Evolutionary conservation across 1,140 invertebrate species (phyloP).

Genomic region (Helicoverpa armigera): DNA sequence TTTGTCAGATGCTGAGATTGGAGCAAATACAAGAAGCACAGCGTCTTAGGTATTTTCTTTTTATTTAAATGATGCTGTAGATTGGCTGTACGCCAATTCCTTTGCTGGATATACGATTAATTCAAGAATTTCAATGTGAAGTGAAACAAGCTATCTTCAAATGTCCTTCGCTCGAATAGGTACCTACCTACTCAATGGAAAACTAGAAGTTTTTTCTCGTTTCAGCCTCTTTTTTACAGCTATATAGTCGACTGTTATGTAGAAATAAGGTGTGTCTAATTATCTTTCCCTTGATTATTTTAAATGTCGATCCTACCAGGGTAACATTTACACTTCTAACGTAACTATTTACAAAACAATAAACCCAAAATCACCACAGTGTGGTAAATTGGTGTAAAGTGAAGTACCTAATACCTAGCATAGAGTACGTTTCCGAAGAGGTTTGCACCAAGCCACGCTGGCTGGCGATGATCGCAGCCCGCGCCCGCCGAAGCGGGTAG

Average conservation of each 20-base stretch:
- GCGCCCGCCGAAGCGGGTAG: conserved; percentile 35
- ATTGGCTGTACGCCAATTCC: conserved; percentile 18
- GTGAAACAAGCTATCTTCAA: conserved; percentile 1
- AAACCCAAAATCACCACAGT: too few species aligned
- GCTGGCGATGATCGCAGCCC: conserved; percentile 62
- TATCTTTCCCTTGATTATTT: not conserved
- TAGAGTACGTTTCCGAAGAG: conserved; percentile 33
- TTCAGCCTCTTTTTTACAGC: too few species aligned
- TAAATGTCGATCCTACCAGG: not conserved
- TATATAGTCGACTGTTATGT: too few species aligned
- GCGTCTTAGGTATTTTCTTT: conserved; percentile 9
- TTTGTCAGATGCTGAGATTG: conserved; percentile 18
- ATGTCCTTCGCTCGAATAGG: not conserved
- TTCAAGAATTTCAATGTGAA: not conserved
- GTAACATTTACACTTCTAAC: too few species aligned
- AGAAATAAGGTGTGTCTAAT: not conserved
- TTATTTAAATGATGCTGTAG: not conserved
- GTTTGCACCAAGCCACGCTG: conserved; percentile 52
- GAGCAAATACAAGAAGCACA: conserved; percentile 5
- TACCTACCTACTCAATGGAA: too few species aligned
- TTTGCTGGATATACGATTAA: not conserved
- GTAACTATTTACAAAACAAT: too few species aligned
- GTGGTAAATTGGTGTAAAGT: conserved; percentile 49
- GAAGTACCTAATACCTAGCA: conserved; percentile 2
- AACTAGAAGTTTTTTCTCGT: too few species aligned